These are phyloP conservation scores for Drosophila kikkawai DNA, from an alignment of 1,140 invertebrate genomes.

Conservation along the genomic window DNA sequence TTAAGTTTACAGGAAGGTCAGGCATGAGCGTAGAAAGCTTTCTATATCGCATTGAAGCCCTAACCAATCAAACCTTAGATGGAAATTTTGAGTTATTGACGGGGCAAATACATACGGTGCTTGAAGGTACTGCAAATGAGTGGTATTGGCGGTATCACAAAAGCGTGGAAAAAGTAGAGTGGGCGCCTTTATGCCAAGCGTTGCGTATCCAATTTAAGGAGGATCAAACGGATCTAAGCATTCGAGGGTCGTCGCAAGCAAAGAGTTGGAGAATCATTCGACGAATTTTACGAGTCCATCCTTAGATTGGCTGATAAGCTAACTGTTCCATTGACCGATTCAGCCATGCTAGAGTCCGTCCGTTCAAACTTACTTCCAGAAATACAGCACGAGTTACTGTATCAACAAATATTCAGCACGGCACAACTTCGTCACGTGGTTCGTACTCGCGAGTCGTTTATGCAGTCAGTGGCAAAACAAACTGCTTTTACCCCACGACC, in stretches of 20 bases:
- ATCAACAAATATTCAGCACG: constrained; percentile 5
- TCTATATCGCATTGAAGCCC: constrained; percentile 16
- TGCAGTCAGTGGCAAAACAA: background rate
- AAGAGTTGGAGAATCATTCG: background rate
- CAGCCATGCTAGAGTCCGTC: constrained; percentile 2
- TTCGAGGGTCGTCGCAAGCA: constrained; percentile 4
- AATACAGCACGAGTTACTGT: constrained; percentile 12
- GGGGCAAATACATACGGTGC: constrained; percentile 1
- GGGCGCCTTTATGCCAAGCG: constrained; percentile 7
- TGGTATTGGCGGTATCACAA: constrained; percentile 29
- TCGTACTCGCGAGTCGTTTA: constrained; percentile 8
- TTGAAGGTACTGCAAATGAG: constrained; percentile 22
- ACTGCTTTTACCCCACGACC: background rate
- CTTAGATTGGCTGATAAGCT: constrained; percentile 3
- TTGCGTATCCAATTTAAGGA: constrained; percentile 17
- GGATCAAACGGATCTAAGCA: constrained; percentile 9
- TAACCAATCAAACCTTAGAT: constrained; percentile 16
- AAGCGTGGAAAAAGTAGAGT: constrained; percentile 11
- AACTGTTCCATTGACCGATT: background rate
- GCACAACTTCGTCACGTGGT: constrained; percentile 1
- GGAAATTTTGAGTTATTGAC: constrained; percentile 11
- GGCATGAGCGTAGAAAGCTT: constrained; percentile 22
- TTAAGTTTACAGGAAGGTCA: background rate
- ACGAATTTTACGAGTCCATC: constrained; percentile 12
- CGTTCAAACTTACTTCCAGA: constrained; percentile 5